Evolutionary conservation across 1,140 invertebrate genomes (phyloP), one percentile per base, ranked within the genome.

Genomic region (Sinonovacula constricta): DNA sequence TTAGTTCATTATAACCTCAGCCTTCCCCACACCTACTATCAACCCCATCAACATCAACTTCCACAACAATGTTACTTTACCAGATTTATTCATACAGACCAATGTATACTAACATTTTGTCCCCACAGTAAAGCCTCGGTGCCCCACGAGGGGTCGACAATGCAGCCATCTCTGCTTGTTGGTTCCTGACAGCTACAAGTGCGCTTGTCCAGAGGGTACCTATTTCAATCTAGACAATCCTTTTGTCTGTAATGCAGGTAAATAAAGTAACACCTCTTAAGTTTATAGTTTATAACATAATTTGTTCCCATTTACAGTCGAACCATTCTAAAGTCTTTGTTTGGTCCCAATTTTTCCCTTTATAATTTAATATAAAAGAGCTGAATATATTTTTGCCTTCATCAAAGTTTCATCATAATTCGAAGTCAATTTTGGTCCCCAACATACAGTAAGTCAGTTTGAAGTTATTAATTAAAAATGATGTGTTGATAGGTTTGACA

Each of bases 121-220:
- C 66, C 30, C 84, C 85, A 18, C 81, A 91, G 88, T 95, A 22
- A 91, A 91, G 2, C 95, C 96, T 89, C 93, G 94, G 0, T 98
- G 97, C 88, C 90, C 91, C 26, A 92, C 93, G 5, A 92, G 93
- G 28, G 92, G 93, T 10, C 92, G 93, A 31, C 45, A 53, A 5
- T 99, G 98, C 90, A 95, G 96, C 24, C 97, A 99, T 93, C 92
- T 99, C 28, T 99, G 98, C 91, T 92, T 99, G 10, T 91, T 96
- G 1, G 94, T 98, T 59, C 97, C 97, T 0, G 94, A 93, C 26
- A 97, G 96, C 0, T 94, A 94, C 82, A 93, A 94, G 10, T 99
- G 97, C 89, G 93, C 95, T 3, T 99, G 98, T 91, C 97, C 98
- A 0, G 97, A 98, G 85, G 87, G 88, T 36, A 70, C 88, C 93